Base-by-base conservation (phyloP, 2,113 vertebrate species). In the Choloepus hoffmanni region DNA sequence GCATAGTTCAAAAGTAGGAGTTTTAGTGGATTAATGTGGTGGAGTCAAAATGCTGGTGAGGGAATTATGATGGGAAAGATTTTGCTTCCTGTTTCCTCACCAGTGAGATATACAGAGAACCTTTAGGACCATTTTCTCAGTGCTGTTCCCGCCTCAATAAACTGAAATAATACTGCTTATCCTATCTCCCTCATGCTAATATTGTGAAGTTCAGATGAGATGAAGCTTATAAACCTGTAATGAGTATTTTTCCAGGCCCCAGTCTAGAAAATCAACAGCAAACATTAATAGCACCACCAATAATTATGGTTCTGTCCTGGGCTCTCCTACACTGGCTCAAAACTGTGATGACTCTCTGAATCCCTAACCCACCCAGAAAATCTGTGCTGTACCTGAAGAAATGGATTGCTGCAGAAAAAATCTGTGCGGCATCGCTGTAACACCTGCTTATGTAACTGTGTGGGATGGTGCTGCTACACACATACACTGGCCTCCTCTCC, bases 81-180 rank as follows among this genome's bases (percentile, higher is more conserved):
- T 93, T 4, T 77, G 9, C 30, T 94, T 7, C 14, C 53, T 83
- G 14, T 67, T 28, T 23, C 82, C 58, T 92, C 65, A 72, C 33
- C 67, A 76, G 50, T 90, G 70, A 92, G 26, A 84, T 11, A 81
- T 26, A 26, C 7, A 50, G 13, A 78, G 21, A 87, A 84, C 3
- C 36, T 76, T 92, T 62, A 81, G 60, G 26, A 77, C 28, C 15
- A 50, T 18, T 2, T 5, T 30, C 45, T 50, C 8, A 53, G 15
- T 82, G 16, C 82, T 85, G 24, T 55, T 81, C 14, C 14, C 1
- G 50, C 65, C n/a, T 81, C 40, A 83, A 19, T 62, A 84, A 85
- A 92, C n/a, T 55, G 55, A 96, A 94, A 89, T 68, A 55, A 79
- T 78, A 77, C 77, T 95, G 95, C 36, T 73, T 94, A 65, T 33